phyloP scores from a whole-genome alignment of 2,113 vertebrate species.

The Lophotis ruficrista region DNA sequence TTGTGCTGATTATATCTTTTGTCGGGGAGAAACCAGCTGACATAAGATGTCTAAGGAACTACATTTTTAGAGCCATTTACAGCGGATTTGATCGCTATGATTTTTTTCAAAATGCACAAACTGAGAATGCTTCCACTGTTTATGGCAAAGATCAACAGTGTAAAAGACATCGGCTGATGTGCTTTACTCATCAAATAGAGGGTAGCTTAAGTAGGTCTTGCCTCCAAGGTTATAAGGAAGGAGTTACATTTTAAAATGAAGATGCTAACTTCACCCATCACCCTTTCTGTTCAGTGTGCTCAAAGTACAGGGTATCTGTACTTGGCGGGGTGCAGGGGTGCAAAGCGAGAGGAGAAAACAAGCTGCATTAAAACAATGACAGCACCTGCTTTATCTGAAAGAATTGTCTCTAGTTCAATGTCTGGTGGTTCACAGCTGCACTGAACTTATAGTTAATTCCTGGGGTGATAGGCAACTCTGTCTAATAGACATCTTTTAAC shows the following conservation, averaged over 20 bases:
- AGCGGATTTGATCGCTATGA: background rate
- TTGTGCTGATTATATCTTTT: too few species aligned
- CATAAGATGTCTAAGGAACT: background rate
- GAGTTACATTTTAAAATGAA: background rate
- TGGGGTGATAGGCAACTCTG: background rate
- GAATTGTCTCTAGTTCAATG: background rate
- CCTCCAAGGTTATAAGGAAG: background rate
- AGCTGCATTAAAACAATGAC: background rate
- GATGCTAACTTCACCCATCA: background rate
- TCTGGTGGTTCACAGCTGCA: background rate
- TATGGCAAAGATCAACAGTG: background rate
- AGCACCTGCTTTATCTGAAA: background rate
- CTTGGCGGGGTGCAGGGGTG: background rate
- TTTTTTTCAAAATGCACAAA: background rate
- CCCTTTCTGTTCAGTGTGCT: accelerated
- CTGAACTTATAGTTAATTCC: background rate
- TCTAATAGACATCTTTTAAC: background rate
- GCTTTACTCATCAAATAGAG: background rate
- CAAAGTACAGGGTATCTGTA: background rate
- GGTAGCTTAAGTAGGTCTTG: background rate
- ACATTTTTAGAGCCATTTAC: background rate
- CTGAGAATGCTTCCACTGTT: background rate
- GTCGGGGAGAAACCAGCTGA: background rate
- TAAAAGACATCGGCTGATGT: background rate
- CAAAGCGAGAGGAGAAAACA: background rate